Evolutionary conservation across 2,113 vertebrate genomes (phyloP).

Genomic region (Chionodraco myersi): DNA sequence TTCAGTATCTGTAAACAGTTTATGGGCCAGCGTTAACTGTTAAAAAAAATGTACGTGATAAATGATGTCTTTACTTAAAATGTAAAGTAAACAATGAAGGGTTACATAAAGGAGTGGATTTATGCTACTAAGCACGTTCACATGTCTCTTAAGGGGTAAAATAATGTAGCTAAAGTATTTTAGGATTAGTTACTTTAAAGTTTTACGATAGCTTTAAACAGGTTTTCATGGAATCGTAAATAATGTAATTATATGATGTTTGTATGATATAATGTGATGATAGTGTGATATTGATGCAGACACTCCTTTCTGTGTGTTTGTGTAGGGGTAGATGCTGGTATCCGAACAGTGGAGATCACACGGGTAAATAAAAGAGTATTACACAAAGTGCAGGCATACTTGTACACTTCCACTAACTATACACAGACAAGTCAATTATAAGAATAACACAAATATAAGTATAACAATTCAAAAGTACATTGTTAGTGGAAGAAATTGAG

Average conservation of each 20-base stretch:
- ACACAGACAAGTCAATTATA: not conserved
- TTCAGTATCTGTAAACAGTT: not conserved
- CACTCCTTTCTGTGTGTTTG: conserved; percentile 17
- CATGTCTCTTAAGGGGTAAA: not conserved
- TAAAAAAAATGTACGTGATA: not conserved
- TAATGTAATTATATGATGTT: no score
- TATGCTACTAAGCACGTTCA: no score
- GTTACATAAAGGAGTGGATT: not conserved
- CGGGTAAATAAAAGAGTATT: conserved; percentile 80
- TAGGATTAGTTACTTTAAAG: not conserved
- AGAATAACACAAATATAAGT: not conserved
- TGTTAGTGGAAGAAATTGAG: not conserved
- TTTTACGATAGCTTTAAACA: not conserved
- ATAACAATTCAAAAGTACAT: not conserved
- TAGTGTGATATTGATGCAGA: not conserved
- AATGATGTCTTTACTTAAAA: not conserved
- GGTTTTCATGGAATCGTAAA: not conserved
- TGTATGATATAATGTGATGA: not conserved
- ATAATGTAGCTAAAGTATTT: not conserved
- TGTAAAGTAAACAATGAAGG: not conserved
- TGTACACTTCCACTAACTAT: not conserved
- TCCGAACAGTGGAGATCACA: conserved; percentile 90
- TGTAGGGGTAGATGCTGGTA: conserved; percentile 80
- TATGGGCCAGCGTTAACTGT: not conserved
- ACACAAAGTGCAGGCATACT: not conserved